phyloP scores from a whole-genome alignment of 2,113 vertebrate species.

The Arizona elegans region DNA sequence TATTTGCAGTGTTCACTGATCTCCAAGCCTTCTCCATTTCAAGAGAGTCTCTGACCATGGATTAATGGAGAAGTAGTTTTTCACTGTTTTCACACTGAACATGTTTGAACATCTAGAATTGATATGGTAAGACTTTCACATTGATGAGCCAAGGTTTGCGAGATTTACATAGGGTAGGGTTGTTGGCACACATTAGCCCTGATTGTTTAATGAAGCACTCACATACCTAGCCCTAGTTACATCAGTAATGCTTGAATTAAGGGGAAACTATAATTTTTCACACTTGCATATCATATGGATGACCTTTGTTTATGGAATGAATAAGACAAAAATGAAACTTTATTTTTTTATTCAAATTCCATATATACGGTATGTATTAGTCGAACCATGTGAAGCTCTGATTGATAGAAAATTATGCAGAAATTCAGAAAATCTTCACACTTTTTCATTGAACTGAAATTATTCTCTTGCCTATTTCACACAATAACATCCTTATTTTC shows the following conservation, averaged over 20 bases:
- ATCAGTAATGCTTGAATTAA: background rate
- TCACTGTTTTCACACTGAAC: background rate
- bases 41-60: background rate
- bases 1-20: background rate
- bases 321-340: background rate
- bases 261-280: background rate
- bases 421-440: background rate
- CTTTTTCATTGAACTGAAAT: background rate
- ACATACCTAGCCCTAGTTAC: background rate
- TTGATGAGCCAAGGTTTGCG: background rate
- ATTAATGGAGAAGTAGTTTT: background rate
- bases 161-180: background rate
- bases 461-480: background rate
- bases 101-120: background rate
- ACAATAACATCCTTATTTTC: background rate
- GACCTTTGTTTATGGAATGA: background rate
- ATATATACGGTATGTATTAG: background rate
- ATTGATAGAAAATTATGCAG: background rate
- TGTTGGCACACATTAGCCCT: background rate
- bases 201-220: background rate
- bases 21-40: background rate
- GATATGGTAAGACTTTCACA: background rate
- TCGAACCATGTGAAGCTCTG: background rate
- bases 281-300: background rate
- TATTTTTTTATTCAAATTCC: background rate